These are phyloP conservation scores for Salticus scenicus DNA, from an alignment of 2,888 invertebrate genomes.

Conservation along the genomic window DNA sequence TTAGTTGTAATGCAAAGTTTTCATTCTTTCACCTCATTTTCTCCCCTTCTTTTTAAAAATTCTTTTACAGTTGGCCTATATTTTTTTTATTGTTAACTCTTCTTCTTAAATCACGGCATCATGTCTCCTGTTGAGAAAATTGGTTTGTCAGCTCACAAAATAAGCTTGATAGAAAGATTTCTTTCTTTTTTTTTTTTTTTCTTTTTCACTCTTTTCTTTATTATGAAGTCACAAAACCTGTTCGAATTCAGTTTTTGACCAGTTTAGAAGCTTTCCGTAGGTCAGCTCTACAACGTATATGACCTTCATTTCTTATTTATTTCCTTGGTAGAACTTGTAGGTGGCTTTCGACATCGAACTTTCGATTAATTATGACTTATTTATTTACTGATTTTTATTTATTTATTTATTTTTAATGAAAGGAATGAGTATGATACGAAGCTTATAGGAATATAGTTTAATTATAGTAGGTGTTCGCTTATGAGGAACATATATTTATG, in stretches of 20 bases:
- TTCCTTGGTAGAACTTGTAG: background rate
- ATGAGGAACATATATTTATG: too few species aligned
- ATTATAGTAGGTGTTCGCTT: too few species aligned
- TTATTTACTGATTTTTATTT: too few species aligned
- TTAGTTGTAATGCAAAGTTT: too few species aligned
- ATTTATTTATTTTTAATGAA: too few species aligned
- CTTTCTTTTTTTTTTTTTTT: background rate
- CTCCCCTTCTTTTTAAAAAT: too few species aligned
- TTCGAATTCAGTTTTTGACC: slow-evolving; percentile 12
- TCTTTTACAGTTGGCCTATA: background rate
- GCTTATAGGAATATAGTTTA: too few species aligned
- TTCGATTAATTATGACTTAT: too few species aligned
- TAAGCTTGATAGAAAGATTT: background rate
- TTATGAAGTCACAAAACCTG: slow-evolving; percentile 1
- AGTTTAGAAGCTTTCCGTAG: background rate
- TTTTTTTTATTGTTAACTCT: background rate
- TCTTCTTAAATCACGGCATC: background rate
- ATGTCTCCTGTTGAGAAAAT: background rate
- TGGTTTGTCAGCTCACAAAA: background rate
- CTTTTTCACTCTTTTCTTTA: background rate
- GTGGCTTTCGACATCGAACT: background rate
- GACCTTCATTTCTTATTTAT: slow-evolving; percentile 10
- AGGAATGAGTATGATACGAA: too few species aligned
- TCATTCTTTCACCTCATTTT: too few species aligned
- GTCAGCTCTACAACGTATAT: background rate